Evolutionary conservation across 2,797 vertebrate genomes (phyloP), one percentile per base, ranked within the genome.

Genomic region (Dendrocincla tyrannina): DNA sequence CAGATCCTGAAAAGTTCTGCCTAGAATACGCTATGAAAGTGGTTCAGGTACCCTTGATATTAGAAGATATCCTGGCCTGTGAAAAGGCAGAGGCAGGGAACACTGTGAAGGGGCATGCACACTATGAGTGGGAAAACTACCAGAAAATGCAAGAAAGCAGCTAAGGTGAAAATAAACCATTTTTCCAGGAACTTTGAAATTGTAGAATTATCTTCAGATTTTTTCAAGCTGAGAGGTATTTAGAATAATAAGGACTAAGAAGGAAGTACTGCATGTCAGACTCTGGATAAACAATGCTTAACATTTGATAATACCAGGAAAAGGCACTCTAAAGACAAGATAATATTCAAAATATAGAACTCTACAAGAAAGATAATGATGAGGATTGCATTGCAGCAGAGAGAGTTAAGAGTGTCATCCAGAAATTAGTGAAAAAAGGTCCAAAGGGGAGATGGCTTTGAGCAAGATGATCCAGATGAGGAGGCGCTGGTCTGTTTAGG

Each of bases 31-130:
- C 59, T 32, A 28, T 2, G 10, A 16, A 67, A 62, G 7, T 17
- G 24, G n/a, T 25, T 62, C 20, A 41, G 16, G 39, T 35, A 64
- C 8, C 22, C 10, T 66, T 8, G 3, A 9, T 4, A 44, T 7
- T 13, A 68, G 46, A 79, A 79, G 11, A 37, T 47, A 60, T 3
- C 14, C 9, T 76, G 53, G 46, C 12, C 28, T 56, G 25, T 58
- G 46, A 74, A 75, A 81, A 81, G 53, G n/a, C 55, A 66, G 41
- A 52, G 25, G 22, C 41, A 27, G 25, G 41, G 13, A 30, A 63
- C 46, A 12, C 1, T 70, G 19, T 37, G 27, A 63, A 39, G 15
- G 22, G 15, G 4, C 1, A 0, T 56, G 9, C 10, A 10, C 30
- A 23, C 4, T 60, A 1, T 42, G 49, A 82, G 39, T 18, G 18